These are phyloP conservation scores for Seriola rivoliana DNA, from an alignment of 2,113 vertebrate species.

Conservation along the genomic window DNA sequence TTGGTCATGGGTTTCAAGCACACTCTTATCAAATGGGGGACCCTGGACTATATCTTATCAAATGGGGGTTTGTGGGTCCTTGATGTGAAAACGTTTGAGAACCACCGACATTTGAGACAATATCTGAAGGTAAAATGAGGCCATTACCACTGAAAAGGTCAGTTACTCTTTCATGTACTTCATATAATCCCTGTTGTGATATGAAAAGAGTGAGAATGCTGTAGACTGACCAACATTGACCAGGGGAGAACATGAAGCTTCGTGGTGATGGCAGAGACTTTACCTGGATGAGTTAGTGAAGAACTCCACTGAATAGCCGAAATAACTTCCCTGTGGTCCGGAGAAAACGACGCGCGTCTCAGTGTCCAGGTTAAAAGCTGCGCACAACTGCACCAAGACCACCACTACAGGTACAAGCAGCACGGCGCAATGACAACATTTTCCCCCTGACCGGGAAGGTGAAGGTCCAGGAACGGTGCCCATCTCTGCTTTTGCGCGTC, in stretches of 20 bases:
- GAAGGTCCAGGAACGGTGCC: slow-evolving; percentile 61
- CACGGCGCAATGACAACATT: background rate
- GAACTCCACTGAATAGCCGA: slow-evolving; percentile 81
- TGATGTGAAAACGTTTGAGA: no score
- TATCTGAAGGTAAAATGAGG: background rate
- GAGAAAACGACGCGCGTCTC: slow-evolving; percentile 69
- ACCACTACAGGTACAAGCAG: slow-evolving; percentile 34
- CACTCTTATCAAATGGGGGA: no score
- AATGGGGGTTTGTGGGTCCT: no score
- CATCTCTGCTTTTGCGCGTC: slow-evolving; percentile 71
- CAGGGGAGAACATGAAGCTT: background rate
- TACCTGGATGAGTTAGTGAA: slow-evolving; percentile 73
- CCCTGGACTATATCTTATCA: no score
- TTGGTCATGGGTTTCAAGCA: no score
- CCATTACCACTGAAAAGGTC: background rate
- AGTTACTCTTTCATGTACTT: background rate
- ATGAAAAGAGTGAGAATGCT: background rate
- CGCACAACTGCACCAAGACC: slow-evolving; percentile 56
- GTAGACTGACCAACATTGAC: background rate
- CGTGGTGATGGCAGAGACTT: slow-evolving; percentile 4
- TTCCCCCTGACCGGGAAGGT: slow-evolving; percentile 17
- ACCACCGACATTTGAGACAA: no score
- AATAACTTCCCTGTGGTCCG: slow-evolving; percentile 74
- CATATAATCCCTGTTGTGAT: background rate
- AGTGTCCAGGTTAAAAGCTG: slow-evolving; percentile 77